A percentile compares a stretch with the other conserved stretches of the same genome.
Evolutionary conservation across 1,140 invertebrate species (phyloP).

Genomic region (Chironomus striatipennis): DNA sequence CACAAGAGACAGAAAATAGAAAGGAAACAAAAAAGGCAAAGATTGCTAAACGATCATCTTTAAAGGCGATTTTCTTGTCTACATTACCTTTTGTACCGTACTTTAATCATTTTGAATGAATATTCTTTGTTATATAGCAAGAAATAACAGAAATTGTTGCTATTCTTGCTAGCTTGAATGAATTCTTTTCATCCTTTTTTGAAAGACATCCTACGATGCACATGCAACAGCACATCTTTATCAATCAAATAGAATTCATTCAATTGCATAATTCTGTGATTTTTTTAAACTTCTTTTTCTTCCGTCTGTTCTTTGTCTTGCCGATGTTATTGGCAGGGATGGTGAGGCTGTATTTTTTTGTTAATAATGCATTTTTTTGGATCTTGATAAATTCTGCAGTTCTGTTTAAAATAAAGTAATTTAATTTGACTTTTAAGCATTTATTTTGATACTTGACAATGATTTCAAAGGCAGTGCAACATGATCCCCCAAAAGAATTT

Average conservation of each 20-base stretch:
- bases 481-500: too few relatives aligned
- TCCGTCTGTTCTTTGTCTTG: background rate
- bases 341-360: too few relatives aligned
- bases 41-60: slow-evolving; percentile 7
- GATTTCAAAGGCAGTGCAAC: too few relatives aligned
- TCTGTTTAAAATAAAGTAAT: too few relatives aligned
- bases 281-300: background rate
- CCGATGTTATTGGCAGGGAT: too few relatives aligned
- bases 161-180: too few relatives aligned
- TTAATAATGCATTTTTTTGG: too few relatives aligned
- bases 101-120: slow-evolving; percentile 8
- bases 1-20: background rate
- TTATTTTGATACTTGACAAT: too few relatives aligned
- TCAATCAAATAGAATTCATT: slow-evolving; percentile 8
- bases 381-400: too few relatives aligned
- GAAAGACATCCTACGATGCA: background rate
- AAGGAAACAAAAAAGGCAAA: background rate
- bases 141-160: background rate
- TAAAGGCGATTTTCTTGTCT: slow-evolving; percentile 12
- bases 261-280: background rate
- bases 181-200: background rate
- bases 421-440: too few relatives aligned
- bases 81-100: background rate
- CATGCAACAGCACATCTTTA: background rate
- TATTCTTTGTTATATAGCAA: background rate